Percentiles rank a stretch among this genome's conserved stretches.
Conservation (phyloP, 2,888 invertebrate genomes). For the Craniophora ligustri region DNA sequence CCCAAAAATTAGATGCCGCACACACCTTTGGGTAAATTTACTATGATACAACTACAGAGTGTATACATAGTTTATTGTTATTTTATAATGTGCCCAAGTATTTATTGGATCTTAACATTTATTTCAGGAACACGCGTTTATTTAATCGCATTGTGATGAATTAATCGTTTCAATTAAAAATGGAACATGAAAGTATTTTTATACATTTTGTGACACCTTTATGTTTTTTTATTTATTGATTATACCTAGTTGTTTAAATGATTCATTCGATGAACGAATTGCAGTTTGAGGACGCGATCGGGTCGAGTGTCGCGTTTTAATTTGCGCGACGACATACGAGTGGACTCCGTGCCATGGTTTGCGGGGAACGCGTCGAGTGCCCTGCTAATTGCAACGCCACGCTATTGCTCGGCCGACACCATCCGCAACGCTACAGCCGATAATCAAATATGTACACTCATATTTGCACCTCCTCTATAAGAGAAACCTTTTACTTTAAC, state of each 20-base stretch:
- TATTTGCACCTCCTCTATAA: constrained; percentile 50
- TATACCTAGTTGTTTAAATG: constrained; percentile 59
- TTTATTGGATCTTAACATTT: too few relatives aligned
- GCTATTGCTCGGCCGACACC: constrained; percentile 70
- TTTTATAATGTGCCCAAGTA: too few relatives aligned
- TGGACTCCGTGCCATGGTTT: constrained; percentile 78
- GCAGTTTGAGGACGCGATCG: constrained; percentile 78
- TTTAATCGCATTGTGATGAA: too few relatives aligned
- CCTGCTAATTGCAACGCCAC: constrained; percentile 85
- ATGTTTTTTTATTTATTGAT: constrained; percentile 31
- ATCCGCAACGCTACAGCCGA: constrained; percentile 62
- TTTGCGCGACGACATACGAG: constrained; percentile 87
- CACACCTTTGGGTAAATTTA: too few relatives aligned
- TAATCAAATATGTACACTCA: constrained; percentile 66
- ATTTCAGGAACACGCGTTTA: too few relatives aligned
- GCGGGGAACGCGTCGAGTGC: constrained; percentile 79
- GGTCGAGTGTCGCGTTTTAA: constrained; percentile 86
- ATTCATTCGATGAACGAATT: constrained; percentile 78
- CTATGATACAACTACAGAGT: too few relatives aligned
- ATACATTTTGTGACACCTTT: too few relatives aligned
- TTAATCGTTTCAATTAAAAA: too few relatives aligned
- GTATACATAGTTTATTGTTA: too few relatives aligned
- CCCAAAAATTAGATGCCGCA: too few relatives aligned
- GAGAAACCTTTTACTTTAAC: constrained; percentile 33
- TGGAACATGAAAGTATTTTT: too few relatives aligned